Percentiles rank a stretch among this genome's conserved stretches.
phyloP scores from a whole-genome alignment of 2,888 invertebrate genomes.

The Macaria notata region DNA sequence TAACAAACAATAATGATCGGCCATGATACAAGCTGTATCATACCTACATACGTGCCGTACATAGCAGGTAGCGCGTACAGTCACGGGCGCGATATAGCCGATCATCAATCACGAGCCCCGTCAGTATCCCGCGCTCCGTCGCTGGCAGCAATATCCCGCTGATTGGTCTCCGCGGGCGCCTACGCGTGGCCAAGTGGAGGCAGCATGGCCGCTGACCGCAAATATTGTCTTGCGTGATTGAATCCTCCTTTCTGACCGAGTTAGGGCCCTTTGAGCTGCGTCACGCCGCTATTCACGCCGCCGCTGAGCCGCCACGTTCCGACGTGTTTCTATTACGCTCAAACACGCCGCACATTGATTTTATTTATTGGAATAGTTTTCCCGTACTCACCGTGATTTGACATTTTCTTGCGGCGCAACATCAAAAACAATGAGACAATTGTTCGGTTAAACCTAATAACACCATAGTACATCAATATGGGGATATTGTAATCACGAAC shows the following conservation, averaged over 20 bases:
- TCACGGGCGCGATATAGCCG: slow-evolving; percentile 3
- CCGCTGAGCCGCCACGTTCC: slow-evolving; percentile 8
- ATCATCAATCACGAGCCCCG: slow-evolving; percentile 25
- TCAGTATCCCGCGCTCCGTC: slow-evolving; percentile 7
- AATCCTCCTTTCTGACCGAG: slow-evolving; percentile 21
- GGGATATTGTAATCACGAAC: no score
- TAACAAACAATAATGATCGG: no score
- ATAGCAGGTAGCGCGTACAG: no score
- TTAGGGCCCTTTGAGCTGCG: neutral
- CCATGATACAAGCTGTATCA: no score
- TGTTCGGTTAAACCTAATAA: no score
- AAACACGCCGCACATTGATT: no score
- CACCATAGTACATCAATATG: no score
- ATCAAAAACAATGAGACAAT: no score
- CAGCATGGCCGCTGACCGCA: slow-evolving; percentile 30
- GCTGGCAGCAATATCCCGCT: slow-evolving; percentile 19
- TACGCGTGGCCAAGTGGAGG: neutral
- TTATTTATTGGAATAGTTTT: no score
- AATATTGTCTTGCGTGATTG: slow-evolving; percentile 31
- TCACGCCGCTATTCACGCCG: slow-evolving; percentile 10
- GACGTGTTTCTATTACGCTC: neutral
- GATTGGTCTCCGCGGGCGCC: slow-evolving; percentile 26
- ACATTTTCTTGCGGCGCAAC: no score
- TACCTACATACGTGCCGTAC: no score
- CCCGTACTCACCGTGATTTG: no score